Base-by-base conservation (phyloP, 2,797 vertebrate species). In the Phaenicophaeus curvirostris region DNA sequence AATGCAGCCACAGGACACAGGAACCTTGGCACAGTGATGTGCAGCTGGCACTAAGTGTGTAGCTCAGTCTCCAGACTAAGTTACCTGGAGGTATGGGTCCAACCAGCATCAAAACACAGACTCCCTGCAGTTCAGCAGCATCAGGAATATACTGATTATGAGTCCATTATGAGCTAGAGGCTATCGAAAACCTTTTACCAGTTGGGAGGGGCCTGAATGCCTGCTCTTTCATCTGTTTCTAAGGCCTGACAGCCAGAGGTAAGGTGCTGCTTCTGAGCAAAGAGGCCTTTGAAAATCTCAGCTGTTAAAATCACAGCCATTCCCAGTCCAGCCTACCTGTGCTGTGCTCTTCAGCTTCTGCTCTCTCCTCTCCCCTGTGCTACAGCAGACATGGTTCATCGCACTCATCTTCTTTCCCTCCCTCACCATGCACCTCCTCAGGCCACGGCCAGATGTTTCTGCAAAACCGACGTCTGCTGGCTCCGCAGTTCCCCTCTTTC, bases 361-460 rank as follows among this genome's bases (percentile, higher is more conserved):
- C 57, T 77, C 25, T 27, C 44, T 62, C 50, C 28, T 91, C 8
- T 74, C 16, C 50, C 20, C 30, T 35, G 6, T 28, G 53, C 41
- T 61, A 69, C 16, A 77, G 63, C 27, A 3, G 5, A 24, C 1
- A 2, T 6, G 25, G 9, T 9, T 76, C 19, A 42, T 15, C 9
- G 30, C 5, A 48, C 16, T 33, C 39, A 31, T 54, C 46, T 73
- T 48, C 13, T 35, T 28, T 74, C 37, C 23, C 27, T 82, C 18
- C 30, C 30, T 48, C 27, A 15, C 2, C 20, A 41, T 1, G 1
- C 14, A 53, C 15, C 15, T 67, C 24, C 67, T 67, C 2, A 1
- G 58, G 37, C 59, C 42, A n/a, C 1, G 5, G n/a, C 15, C 69
- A 74, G 53, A 33, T 13, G 5, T 11, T 66, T 69, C 46, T n/a